Base-by-base conservation (phyloP, 2,113 vertebrate genomes). In the Lontra canadensis region DNA sequence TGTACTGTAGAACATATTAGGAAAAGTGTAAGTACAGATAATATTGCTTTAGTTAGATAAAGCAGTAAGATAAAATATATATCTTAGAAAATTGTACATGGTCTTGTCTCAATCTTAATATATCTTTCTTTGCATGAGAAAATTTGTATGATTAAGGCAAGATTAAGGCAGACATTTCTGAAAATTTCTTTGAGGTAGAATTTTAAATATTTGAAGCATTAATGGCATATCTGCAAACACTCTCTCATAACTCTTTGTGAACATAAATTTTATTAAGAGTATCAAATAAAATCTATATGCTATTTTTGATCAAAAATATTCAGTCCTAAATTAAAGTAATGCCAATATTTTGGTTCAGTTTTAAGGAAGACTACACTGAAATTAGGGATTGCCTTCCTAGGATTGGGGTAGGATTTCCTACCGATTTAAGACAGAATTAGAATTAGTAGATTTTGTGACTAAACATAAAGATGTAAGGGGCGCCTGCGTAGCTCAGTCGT, bases 11-110 rank as follows among this genome's bases (percentile, higher is more conserved):
- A 88, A 85, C 23, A 84, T 65, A 84, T 52, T 87, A 95, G 14
- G 21, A 94, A 78, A 90, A 10, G 93, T 88, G 23, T 88, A 92
- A 95, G 36, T 86, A 88, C 63, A 94, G 63, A 71, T 78, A 91
- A 82, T 85, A 76, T 59, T 85, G 20, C 29, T 88, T 94, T 94
- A 76, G 42, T 57, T 92, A 36, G 44, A 80, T 89, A 88, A 97
- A 95, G 36, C 13, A 82, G 71, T 59, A 26, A 65, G 26, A 86
- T 93, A 92, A 94, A 95, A 85, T 36, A 57, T 59, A 47, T 55
- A n/a, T 36, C 31, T 67, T 90, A 82, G 49, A 95, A 85, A 88
- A 34, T 90, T 93, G 69, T 55, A 85, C 39, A 88, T 44, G 59
- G 23, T 65, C 49, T 82, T n/a, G 1, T 90, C 52, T 95, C 15